phyloP scores from a whole-genome alignment of 2,888 invertebrate genomes.

The Amiota communis region DNA sequence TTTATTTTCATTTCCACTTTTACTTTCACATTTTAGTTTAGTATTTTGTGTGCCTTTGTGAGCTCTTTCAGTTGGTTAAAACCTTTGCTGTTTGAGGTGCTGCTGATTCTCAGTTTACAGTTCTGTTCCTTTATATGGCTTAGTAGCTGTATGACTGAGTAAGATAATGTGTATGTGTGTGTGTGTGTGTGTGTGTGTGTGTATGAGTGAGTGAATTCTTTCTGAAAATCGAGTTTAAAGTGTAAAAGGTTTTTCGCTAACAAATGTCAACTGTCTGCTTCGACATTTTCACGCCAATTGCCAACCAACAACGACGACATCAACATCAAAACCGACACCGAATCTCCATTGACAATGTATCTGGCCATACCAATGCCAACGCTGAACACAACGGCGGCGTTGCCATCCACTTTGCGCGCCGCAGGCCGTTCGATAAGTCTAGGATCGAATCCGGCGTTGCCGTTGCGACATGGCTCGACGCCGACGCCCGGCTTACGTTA shows the following conservation, averaged over 20 bases:
- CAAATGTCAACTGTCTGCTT: conserved; percentile 1
- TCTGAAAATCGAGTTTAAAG: not conserved
- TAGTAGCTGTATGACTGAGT: not conserved
- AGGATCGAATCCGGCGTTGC: conserved; percentile 75
- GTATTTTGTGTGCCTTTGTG: conserved; percentile 15
- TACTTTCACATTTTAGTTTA: not conserved
- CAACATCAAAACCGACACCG: conserved; percentile 8
- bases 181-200: not conserved
- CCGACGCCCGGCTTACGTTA: conserved; percentile 89
- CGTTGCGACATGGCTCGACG: conserved; percentile 74
- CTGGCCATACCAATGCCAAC: conserved; percentile 39
- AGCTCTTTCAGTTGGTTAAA: not conserved
- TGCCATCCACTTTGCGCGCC: conserved; percentile 23
- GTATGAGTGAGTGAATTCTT: not conserved
- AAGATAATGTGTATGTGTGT: not conserved
- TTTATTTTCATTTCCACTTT: conserved; percentile 8
- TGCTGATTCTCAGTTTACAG: not conserved
- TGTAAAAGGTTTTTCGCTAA: conserved; percentile 8
- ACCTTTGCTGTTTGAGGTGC: not conserved
- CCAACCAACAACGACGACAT: conserved; percentile 28
- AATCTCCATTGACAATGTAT: conserved; percentile 26
- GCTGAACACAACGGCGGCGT: conserved; percentile 31
- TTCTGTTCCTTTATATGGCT: not conserved
- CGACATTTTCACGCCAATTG: conserved; percentile 47
- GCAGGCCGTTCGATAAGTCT: conserved; percentile 73